phyloP scores from a whole-genome alignment of 2,888 invertebrate species.

The Trissolcus japonicus region DNA sequence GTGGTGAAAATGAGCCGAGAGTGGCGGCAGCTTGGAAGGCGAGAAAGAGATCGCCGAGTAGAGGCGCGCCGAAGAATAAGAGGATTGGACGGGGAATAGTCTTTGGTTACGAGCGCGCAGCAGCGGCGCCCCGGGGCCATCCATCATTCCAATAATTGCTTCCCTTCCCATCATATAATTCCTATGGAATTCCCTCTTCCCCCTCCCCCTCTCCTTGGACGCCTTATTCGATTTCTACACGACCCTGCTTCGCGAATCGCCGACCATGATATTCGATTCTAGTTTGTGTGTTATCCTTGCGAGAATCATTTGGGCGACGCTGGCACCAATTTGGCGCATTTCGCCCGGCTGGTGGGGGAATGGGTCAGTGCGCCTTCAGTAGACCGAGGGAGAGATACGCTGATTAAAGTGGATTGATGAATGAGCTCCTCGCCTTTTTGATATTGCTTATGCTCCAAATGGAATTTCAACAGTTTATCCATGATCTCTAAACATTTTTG shows the following conservation, averaged over 20 bases:
- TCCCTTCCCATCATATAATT: constrained; percentile 67
- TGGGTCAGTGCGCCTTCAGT: constrained; percentile 26
- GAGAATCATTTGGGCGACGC: constrained; percentile 19
- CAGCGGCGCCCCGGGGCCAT: constrained; percentile 73
- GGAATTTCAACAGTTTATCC: constrained; percentile 5
- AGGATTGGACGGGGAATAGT: constrained; percentile 56
- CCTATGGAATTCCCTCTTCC: constrained; percentile 62
- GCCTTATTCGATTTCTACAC: constrained; percentile 55
- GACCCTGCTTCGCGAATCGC: constrained; percentile 59
- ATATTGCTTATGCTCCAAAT: background rate
- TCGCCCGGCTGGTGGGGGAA: background rate
- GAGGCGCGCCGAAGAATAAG: constrained; percentile 58
- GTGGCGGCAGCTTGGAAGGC: constrained; percentile 43
- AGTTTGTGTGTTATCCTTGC: constrained; percentile 39
- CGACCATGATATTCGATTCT: constrained; percentile 60
- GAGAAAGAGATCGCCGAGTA: constrained; percentile 55
- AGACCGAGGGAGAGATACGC: constrained; percentile 16
- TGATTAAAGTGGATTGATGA: constrained; percentile 35
- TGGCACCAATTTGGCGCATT: constrained; percentile 31
- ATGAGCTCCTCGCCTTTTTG: constrained; percentile 23
- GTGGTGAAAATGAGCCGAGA: constrained; percentile 43
- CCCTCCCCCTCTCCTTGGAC: constrained; percentile 42
- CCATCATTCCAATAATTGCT: constrained; percentile 74
- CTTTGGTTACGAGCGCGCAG: constrained; percentile 69
- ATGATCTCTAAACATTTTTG: background rate